Conservation (phyloP, 1,140 invertebrate genomes). For the Sipha flava region DNA sequence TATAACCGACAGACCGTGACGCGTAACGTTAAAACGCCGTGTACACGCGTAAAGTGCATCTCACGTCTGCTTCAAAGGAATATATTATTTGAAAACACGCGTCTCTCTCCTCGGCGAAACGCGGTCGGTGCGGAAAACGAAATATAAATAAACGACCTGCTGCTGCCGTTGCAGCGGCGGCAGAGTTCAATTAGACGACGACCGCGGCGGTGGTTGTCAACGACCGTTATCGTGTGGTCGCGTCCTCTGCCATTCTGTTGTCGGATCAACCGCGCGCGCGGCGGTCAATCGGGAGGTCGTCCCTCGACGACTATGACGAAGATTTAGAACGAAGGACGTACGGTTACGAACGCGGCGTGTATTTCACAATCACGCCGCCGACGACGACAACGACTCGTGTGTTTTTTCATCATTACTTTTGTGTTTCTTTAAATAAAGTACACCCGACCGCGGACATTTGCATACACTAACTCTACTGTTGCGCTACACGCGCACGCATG, state of each 20-base stretch:
- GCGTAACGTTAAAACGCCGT: too few species aligned
- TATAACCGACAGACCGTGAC: too few species aligned
- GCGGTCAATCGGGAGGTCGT: neutral
- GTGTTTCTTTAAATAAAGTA: neutral
- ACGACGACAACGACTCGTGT: neutral
- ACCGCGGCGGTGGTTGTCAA: neutral
- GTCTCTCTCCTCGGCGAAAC: too few species aligned
- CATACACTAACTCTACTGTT: neutral
- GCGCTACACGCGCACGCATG: neutral
- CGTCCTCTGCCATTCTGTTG: constrained; percentile 9
- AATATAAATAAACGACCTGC: too few species aligned
- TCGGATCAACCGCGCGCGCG: constrained; percentile 9
- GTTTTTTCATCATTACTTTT: neutral
- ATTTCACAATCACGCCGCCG: neutral
- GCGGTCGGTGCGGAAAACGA: too few species aligned
- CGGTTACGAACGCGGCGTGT: neutral
- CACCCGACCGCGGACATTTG: neutral
- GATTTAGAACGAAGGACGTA: too few species aligned
- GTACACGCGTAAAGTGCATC: too few species aligned
- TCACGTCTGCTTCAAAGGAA: too few species aligned
- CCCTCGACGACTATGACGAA: neutral
- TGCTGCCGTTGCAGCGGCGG: neutral
- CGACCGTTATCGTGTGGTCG: constrained; percentile 8
- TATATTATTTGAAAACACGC: too few species aligned
- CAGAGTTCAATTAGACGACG: constrained; percentile 26